phyloP scores from a whole-genome alignment of 2,888 invertebrate species.

The Drosophila neutralis region DNA sequence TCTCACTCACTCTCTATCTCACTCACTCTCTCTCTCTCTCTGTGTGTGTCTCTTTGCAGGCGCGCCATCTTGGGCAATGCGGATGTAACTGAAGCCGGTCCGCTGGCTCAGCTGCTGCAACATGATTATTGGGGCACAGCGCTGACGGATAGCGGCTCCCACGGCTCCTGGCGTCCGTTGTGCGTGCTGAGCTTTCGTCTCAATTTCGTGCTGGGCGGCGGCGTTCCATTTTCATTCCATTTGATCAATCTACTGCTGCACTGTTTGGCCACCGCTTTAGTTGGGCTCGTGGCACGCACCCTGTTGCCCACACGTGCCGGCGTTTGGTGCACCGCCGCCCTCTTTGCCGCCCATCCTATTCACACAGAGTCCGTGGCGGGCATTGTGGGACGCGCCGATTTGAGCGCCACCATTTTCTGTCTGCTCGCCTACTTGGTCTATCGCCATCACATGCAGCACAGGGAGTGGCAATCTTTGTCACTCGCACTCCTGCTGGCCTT shows the following conservation, averaged over 20 bases:
- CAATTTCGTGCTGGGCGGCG: conserved; percentile 89
- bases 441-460: conserved; percentile 87
- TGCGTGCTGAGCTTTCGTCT: conserved; percentile 94
- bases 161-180: conserved; percentile 97
- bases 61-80: conserved; percentile 97
- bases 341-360: conserved; percentile 97
- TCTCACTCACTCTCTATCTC: conserved; percentile 60
- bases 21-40: conserved; percentile 64
- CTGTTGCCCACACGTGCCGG: conserved; percentile 88
- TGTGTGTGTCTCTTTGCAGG: conserved; percentile 85
- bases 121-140: conserved; percentile 99
- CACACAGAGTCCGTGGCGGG: conserved; percentile 99
- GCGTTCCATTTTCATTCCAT: conserved; percentile 91
- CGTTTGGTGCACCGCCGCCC: conserved; percentile 90
- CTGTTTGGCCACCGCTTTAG: conserved; percentile 92
- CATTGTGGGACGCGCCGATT: conserved; percentile 97
- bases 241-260: conserved; percentile 94
- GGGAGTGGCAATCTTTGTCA: conserved; percentile 84
- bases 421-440: conserved; percentile 91
- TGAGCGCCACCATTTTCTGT: conserved; percentile 95
- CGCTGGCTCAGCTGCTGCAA: conserved; percentile 87
- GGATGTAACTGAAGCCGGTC: conserved; percentile 92
- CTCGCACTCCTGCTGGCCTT: conserved; percentile 88
- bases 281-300: conserved; percentile 91
- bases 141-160: conserved; percentile 94